These are phyloP conservation scores for Rostratula benghalensis DNA, from an alignment of 2,113 vertebrate species.

Conservation along the genomic window DNA sequence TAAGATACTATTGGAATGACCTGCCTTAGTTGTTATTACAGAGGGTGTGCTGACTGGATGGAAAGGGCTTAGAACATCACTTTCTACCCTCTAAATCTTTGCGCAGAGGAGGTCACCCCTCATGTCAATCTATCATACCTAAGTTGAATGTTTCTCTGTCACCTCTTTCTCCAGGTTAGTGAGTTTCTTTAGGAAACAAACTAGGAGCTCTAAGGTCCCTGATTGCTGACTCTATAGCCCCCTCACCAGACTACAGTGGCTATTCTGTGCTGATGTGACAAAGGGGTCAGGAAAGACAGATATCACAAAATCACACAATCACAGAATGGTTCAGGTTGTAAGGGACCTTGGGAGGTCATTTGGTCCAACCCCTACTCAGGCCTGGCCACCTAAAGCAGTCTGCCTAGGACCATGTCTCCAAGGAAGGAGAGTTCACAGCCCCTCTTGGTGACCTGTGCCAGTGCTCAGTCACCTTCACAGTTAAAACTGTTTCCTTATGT, in stretches of 20 bases:
- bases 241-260: neutral
- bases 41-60: neutral
- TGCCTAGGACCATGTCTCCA: neutral
- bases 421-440: neutral
- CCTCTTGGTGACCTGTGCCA: neutral
- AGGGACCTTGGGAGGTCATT: neutral
- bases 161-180: neutral
- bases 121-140: neutral
- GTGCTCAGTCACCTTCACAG: neutral
- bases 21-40: neutral
- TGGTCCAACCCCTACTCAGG: neutral
- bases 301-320: neutral
- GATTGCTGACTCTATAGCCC: neutral
- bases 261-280: neutral
- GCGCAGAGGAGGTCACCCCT: neutral
- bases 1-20: neutral
- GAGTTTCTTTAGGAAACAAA: neutral
- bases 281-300: neutral
- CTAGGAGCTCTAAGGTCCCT: neutral
- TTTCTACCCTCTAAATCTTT: neutral
- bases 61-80: neutral
- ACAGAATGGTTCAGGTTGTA: neutral
- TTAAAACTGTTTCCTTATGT: neutral
- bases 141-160: neutral
- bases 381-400: neutral